Evolutionary conservation across 2,888 invertebrate species (phyloP), one percentile per base, ranked within the genome.

Genomic region (Lycocerus yunnanus): DNA sequence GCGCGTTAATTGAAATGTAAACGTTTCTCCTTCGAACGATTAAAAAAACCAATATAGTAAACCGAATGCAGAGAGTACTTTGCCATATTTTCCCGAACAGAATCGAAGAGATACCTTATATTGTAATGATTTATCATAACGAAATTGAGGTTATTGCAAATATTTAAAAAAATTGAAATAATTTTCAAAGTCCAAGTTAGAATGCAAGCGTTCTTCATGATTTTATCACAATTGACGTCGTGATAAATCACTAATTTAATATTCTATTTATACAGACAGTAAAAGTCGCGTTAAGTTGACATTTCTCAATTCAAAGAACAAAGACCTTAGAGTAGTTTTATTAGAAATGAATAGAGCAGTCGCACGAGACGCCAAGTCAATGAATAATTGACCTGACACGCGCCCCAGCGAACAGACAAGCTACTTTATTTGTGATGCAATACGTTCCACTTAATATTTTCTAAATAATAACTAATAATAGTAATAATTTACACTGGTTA

Each of bases 341-440:
- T 71, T 71, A 71, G 60, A 74, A 71, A 68, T 71, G 72, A 72
- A 72, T 72, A 66, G 74, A 71, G 65, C 66, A 72, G 71, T 68
- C 43, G 60, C 72, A 75, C 72, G 72, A 75, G 75, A 75, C 75
- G 72, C 69, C 69, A 72, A 72, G 75, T 72, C 75, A 75, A 75
- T 75, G 75, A 75, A 75, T 75, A 75, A 75, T 75, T 73, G 72
- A 75, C 75, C 75, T 68, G 75, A 75, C 73, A 75, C 72, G 75
- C 72, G 75, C 72, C 61, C 70, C 16, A 69, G 65, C 66, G 20
- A 27, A 69, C 59, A 71, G 71, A 69, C 71, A 60, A 67, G 67
- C 27, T 24, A 68, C 61, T 66, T 75, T 75, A 75, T 75, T 75
- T 75, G 69, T 75, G 72, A 75, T 75, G 75, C 72, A 75, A 75